phyloP scores from a whole-genome alignment of 2,888 invertebrate genomes.

The Sminthurides aquaticus region DNA sequence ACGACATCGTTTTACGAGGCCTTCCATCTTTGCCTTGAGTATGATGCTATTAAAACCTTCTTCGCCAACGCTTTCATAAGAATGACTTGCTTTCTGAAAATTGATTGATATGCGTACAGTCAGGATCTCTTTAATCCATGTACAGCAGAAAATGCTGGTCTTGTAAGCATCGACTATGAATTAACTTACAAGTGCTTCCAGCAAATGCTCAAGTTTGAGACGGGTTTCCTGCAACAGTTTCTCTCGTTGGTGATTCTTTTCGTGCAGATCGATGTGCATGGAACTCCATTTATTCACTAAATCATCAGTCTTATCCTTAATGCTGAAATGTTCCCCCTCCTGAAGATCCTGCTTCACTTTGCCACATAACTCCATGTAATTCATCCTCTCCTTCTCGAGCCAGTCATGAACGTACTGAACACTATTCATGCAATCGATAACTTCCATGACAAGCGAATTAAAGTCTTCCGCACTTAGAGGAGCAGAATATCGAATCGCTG shows the following conservation, averaged over 20 bases:
- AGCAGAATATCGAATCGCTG: neutral
- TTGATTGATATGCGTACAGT: no score
- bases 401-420: neutral
- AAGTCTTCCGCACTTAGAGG: constrained; percentile 11
- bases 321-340: neutral
- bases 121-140: no score
- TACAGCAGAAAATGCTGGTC: no score
- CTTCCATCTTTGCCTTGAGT: neutral
- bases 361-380: neutral
- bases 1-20: neutral
- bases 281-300: constrained; percentile 9
- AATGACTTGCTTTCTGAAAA: no score
- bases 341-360: neutral
- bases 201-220: neutral
- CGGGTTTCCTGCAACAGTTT: neutral
- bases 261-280: constrained; percentile 2
- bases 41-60: neutral
- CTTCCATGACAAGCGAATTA: constrained; percentile 6
- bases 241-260: constrained; percentile 11
- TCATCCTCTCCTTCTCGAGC: neutral
- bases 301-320: constrained; percentile 11
- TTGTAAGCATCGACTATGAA: neutral
- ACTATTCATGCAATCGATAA: constrained; percentile 3
- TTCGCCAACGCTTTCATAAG: neutral
- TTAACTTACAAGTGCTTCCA: neutral